Percentiles rank a stretch among this genome's conserved stretches.
Conservation (phyloP, 2,888 invertebrate genomes). For the Ophraella communa region DNA sequence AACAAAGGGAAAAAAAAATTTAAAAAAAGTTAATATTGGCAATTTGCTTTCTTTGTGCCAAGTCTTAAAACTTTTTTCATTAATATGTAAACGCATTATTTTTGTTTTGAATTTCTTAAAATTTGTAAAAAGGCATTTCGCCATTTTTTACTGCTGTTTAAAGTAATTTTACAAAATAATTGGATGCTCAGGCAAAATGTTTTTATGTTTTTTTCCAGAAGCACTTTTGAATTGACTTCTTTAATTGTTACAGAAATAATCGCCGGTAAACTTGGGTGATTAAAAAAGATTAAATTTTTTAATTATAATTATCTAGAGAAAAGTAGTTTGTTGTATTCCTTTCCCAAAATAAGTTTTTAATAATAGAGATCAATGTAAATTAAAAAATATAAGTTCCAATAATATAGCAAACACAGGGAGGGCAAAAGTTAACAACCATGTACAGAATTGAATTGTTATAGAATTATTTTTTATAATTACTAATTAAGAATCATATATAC, state of each 20-base stretch:
- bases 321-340: too few relatives aligned
- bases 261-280: not conserved
- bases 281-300: too few relatives aligned
- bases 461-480: too few relatives aligned
- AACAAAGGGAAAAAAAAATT: not conserved
- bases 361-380: too few relatives aligned
- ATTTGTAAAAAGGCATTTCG: slow-evolving; percentile 11
- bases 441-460: too few relatives aligned
- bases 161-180: slow-evolving; percentile 14
- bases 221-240: not conserved
- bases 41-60: slow-evolving; percentile 17
- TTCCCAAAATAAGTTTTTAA: too few relatives aligned
- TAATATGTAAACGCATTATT: slow-evolving; percentile 24
- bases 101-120: slow-evolving; percentile 22
- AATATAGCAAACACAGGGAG: too few relatives aligned
- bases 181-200: slow-evolving; percentile 1
- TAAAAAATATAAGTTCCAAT: too few relatives aligned
- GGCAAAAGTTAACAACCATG: too few relatives aligned
- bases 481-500: too few relatives aligned
- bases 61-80: slow-evolving; percentile 19
- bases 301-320: too few relatives aligned
- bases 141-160: slow-evolving; percentile 15
- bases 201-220: not conserved
- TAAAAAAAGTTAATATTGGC: slow-evolving; percentile 10
- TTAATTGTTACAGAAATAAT: not conserved